These are phyloP conservation scores for Myrmophylax atrothorax DNA, from an alignment of 2,113 vertebrate genomes.

Conservation along the genomic window DNA sequence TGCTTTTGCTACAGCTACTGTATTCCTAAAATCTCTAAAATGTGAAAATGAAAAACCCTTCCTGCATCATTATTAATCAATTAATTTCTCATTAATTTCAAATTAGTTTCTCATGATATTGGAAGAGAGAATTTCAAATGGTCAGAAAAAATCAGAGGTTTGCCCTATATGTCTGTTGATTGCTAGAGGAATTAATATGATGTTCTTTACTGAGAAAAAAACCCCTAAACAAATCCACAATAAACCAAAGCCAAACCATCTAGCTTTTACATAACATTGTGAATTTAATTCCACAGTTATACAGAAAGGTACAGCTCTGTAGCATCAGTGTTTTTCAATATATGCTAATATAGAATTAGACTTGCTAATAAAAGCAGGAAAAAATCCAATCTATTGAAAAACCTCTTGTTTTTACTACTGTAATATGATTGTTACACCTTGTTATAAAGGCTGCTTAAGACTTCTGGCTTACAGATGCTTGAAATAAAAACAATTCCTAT, in stretches of 20 bases:
- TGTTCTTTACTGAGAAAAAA: not conserved
- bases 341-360: not conserved
- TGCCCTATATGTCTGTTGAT: not conserved
- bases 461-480: not conserved
- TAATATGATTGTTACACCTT: not conserved
- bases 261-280: not conserved
- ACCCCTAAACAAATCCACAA: fast-evolving
- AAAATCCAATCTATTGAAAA: not conserved
- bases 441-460: not conserved
- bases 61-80: too few species aligned
- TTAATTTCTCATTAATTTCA: too few species aligned
- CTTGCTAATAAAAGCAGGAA: not conserved
- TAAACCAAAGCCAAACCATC: not conserved
- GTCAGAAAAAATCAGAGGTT: not conserved
- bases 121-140: not conserved
- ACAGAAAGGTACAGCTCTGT: not conserved
- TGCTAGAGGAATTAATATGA: not conserved
- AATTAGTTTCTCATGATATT: not conserved
- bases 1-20: too few species aligned
- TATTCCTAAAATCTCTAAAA: too few species aligned
- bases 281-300: not conserved
- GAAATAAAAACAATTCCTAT: not conserved
- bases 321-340: not conserved
- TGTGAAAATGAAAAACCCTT: too few species aligned
- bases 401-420: fast-evolving